A percentile compares a stretch with the other conserved stretches of the same genome.
Evolutionary conservation across 2,888 invertebrate genomes (phyloP).

Genomic region (Teleogryllus oceanicus): DNA sequence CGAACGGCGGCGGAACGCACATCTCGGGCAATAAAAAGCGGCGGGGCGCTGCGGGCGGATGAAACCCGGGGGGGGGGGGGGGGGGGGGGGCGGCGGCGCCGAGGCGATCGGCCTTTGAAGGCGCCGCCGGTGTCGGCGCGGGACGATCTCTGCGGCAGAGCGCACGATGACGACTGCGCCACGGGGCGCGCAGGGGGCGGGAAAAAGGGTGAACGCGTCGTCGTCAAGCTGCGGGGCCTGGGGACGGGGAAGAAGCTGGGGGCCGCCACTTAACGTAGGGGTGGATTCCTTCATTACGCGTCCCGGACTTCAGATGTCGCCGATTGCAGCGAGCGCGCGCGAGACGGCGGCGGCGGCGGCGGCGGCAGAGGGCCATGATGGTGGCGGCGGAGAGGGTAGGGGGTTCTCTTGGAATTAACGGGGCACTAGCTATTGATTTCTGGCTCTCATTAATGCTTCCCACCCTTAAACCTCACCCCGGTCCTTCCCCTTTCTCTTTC

Average conservation of each 20-base stretch:
- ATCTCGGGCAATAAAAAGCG: not conserved
- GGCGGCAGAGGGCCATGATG: not conserved
- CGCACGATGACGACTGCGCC: too few relatives aligned
- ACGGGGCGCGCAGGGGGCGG: too few relatives aligned
- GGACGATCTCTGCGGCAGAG: too few relatives aligned
- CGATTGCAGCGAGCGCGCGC: conserved; percentile 39
- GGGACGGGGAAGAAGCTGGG: not conserved
- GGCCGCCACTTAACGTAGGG: conserved; percentile 18
- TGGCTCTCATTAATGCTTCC: conserved; percentile 36
- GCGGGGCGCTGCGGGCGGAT: not conserved
- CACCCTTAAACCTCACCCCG: conserved; percentile 25
- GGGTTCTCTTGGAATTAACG: conserved; percentile 32
- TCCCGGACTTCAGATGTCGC: conserved; percentile 47
- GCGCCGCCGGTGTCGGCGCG: not conserved
- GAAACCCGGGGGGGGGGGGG: not conserved
- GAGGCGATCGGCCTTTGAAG: not conserved
- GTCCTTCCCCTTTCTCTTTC: conserved; percentile 20
- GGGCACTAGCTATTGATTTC: conserved; percentile 36
- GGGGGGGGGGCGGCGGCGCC: too few relatives aligned
- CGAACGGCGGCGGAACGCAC: not conserved
- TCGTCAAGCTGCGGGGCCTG: not conserved
- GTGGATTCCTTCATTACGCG: conserved; percentile 45
- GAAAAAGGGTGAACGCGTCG: too few relatives aligned
- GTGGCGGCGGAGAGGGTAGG: conserved; percentile 27
- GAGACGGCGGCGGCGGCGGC: conserved; percentile 31